Conservation (phyloP, 1,140 invertebrate genomes). For the Neodiprion fabricii region DNA sequence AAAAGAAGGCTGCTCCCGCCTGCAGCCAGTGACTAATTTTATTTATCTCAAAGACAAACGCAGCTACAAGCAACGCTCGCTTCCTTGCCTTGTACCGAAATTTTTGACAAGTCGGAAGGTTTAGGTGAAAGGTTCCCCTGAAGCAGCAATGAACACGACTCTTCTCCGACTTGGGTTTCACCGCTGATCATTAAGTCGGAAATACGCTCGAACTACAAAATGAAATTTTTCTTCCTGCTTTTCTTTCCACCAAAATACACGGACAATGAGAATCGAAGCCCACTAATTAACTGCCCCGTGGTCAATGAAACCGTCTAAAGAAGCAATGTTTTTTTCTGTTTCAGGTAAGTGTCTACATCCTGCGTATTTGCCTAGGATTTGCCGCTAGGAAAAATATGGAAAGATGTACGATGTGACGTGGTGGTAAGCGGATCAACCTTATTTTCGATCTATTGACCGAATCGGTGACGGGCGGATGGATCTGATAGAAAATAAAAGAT, state of each 20-base stretch:
- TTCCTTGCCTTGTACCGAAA: no score
- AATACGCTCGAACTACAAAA: neutral
- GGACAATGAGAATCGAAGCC: no score
- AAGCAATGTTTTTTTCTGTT: neutral
- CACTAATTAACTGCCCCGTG: no score
- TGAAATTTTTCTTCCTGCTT: neutral
- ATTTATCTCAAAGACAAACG: conserved; percentile 2
- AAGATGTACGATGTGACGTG: neutral
- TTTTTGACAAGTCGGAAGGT: neutral
- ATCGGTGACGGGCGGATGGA: no score
- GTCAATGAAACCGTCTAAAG: neutral
- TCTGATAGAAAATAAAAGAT: neutral
- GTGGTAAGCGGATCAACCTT: neutral
- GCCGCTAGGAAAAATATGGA: no score
- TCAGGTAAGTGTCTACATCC: neutral
- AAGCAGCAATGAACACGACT: neutral
- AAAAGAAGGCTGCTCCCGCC: neutral
- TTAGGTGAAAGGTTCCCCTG: neutral
- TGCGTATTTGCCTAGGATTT: no score
- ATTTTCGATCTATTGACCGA: neutral
- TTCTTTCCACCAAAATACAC: neutral
- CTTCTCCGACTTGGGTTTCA: neutral
- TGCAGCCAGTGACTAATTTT: neutral
- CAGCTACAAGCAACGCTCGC: neutral
- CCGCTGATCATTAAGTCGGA: neutral